Conservation (phyloP, 2,888 invertebrate genomes). For the Hedychridium roseum region DNA sequence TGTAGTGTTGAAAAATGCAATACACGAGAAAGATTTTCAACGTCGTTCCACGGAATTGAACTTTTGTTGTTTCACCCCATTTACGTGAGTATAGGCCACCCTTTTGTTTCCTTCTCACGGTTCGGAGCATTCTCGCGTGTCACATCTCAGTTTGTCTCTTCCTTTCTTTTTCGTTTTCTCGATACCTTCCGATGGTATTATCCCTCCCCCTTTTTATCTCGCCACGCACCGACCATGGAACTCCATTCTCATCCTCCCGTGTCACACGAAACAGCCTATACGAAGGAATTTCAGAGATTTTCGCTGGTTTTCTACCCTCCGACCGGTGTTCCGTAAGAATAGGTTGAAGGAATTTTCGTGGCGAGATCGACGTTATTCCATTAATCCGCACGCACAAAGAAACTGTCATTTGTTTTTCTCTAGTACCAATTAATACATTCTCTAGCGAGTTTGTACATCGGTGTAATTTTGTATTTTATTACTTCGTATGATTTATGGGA, state of each 20-base stretch:
- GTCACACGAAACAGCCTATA: neutral
- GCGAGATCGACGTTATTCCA: too few species aligned
- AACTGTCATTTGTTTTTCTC: too few species aligned
- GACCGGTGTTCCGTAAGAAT: too few species aligned
- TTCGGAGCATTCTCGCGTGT: too few species aligned
- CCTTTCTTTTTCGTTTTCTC: slow-evolving; percentile 28
- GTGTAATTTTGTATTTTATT: too few species aligned
- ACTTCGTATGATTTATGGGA: too few species aligned
- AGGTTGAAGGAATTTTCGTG: too few species aligned
- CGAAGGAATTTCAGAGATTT: too few species aligned
- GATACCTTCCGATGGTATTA: slow-evolving; percentile 20
- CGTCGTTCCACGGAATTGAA: slow-evolving; percentile 57
- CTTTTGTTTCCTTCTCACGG: slow-evolving; percentile 16
- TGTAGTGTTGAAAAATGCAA: slow-evolving; percentile 35
- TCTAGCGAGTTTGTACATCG: too few species aligned
- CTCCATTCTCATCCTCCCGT: neutral
- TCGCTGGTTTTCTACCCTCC: too few species aligned
- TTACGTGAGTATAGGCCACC: slow-evolving; percentile 16
- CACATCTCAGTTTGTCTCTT: slow-evolving; percentile 30
- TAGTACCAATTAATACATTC: too few species aligned
- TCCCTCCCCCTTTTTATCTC: slow-evolving; percentile 1
- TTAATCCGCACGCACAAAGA: too few species aligned
- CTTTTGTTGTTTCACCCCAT: slow-evolving; percentile 52
- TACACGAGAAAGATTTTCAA: slow-evolving; percentile 51
- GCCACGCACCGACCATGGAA: neutral